Evolutionary conservation across 2,797 vertebrate species (phyloP), one percentile per base, ranked within the genome.

Genomic region (Aplochiton taeniatus): DNA sequence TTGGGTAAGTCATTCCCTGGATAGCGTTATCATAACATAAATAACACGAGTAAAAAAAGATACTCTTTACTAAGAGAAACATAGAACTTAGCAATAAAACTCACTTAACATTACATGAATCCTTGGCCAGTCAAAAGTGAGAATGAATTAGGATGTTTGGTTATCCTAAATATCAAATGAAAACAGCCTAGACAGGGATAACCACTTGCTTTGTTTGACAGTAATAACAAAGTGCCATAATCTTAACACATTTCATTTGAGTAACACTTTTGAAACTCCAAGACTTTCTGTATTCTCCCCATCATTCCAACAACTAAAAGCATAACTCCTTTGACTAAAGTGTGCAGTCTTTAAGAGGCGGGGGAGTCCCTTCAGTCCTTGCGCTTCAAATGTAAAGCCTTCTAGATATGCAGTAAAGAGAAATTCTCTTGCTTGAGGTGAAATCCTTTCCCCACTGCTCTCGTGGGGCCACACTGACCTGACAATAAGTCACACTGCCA

Each of bases 151-250:
- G 1, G 31, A 42, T 11, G 11, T 10, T 59, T 47, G 45, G 11
- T 46, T 14, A 58, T 18, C 11, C 17, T 58, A 11, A 3, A 10
- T 48, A 41, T 49, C 47, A 53, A 67, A 79, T 77, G 75, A 79
- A 61, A 77, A 84, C 31, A 31, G 6, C 70, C 80, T 86, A 83
- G 85, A 86, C 81, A 85, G 19, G 79, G 80, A 53, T 82, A 79
- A 68, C 52, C 19, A 44, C 50, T 61, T 61, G 43, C 58, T 72
- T 73, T 63, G 45, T 63, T 58, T 65, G 56, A 83, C 67, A 66
- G 55, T 59, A 4, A 19, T 66, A 78, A 81, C 4, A 19, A 48
- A 14, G 20, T 59, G 65, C 60, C n/a, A 17, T 11, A 49, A 59
- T 49, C 50, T 16, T 13, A 50, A 57, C 61, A 45, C 50, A 56